Evolutionary conservation across 2,888 invertebrate species (phyloP), one percentile per base, ranked within the genome.

Genomic region (Aleiodes alternator): DNA sequence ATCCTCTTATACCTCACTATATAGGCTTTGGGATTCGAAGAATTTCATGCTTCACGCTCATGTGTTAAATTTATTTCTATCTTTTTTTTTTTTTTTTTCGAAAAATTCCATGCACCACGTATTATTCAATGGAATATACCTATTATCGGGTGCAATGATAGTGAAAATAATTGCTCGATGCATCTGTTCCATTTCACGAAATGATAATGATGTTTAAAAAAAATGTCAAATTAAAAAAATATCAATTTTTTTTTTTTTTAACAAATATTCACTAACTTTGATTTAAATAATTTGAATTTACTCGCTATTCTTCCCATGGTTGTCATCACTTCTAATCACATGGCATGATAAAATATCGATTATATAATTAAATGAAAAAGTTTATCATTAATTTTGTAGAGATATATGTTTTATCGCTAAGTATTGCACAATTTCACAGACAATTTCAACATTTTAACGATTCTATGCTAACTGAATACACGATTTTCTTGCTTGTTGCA

Each of bases 221-320:
- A n/a, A n/a, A n/a, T n/a, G n/a, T n/a, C n/a, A n/a, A n/a, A n/a
- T n/a, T n/a, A 57, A 31, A 50, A 68, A 68, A 68, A 14, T 51
- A 68, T 50, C 8, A 53, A 23, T 1, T 1, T 23, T 11, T 34
- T 34, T 6, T n/a, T n/a, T n/a, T n/a, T n/a, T n/a, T n/a, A n/a
- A n/a, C n/a, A 34, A 6, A 4, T 7, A 43, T 43, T 43, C 23
- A 68, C 68, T 68, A 23, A 72, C 55, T 23, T 38, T 53, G 57
- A 43, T 48, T 64, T 9, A 9, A 75, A 34, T 12, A 59, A 74
- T 64, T 55, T 7, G 43, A 87, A 77, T 72, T 87, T 87, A 82
- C 87, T 87, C 69, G 86, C 83, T 64, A 85, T 84, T 53, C 86
- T 87, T 74, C 87, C 87, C 87, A 87, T 87, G 77, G 80, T 83